phyloP scores from a whole-genome alignment of 1,140 invertebrate species.

The Parapsyche elsis region DNA sequence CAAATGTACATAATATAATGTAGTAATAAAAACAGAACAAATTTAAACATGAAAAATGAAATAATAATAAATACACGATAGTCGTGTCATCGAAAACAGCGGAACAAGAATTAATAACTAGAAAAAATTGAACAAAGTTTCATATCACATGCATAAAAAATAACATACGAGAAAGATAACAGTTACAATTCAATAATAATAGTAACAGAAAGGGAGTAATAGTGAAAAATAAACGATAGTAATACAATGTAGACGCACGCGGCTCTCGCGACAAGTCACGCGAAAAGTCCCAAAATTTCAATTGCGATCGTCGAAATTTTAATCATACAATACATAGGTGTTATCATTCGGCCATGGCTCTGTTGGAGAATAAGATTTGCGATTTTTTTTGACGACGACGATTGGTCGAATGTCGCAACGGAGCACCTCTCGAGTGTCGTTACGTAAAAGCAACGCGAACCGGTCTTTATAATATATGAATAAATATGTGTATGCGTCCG shows the following conservation, averaged over 20 bases:
- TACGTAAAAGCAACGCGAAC: neutral
- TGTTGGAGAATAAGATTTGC: neutral
- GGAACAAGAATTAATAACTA: neutral
- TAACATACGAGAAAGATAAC: too few species aligned
- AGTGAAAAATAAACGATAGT: neutral
- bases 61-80: neutral
- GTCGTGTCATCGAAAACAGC: neutral
- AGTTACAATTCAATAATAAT: neutral
- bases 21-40: neutral
- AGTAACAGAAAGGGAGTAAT: slow-evolving; percentile 5
- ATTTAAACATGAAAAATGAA: neutral
- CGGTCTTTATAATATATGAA: neutral
- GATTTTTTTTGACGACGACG: neutral
- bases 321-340: too few species aligned
- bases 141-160: neutral
- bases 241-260: too few species aligned
- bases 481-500: neutral
- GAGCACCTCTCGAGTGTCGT: neutral
- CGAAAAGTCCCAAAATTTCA: too few species aligned
- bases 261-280: too few species aligned
- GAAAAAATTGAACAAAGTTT: neutral
- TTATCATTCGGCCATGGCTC: too few species aligned
- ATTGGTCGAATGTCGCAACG: neutral
- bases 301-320: too few species aligned
- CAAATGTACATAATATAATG: neutral